Conservation (phyloP, 2,113 vertebrate genomes). For the Octodon degus region DNA sequence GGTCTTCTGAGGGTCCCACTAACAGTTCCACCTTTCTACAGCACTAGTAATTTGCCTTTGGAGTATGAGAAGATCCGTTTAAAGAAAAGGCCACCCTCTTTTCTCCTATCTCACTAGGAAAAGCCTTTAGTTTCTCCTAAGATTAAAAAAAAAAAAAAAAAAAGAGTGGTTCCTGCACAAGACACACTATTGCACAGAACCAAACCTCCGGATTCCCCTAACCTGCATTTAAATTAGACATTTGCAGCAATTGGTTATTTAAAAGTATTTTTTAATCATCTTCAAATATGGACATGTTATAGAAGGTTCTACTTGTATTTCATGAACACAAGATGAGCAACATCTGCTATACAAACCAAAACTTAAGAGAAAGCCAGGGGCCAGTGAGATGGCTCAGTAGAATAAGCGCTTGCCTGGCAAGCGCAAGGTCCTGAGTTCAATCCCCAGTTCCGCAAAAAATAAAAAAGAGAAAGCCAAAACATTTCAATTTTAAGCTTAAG, state of each 20-base stretch:
- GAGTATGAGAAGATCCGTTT: background rate
- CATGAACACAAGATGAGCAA: slow-evolving; percentile 16
- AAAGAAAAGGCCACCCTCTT: background rate
- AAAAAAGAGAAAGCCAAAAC: slow-evolving; percentile 45
- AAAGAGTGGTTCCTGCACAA: too few species aligned
- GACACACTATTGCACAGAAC: background rate
- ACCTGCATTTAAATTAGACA: slow-evolving; percentile 32
- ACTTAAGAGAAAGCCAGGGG: background rate
- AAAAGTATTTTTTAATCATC: slow-evolving; percentile 51
- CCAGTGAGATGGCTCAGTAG: too few species aligned
- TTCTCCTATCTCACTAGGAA: background rate
- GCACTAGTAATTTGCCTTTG: background rate
- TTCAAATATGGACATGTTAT: slow-evolving; percentile 13
- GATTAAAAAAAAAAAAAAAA: too few species aligned
- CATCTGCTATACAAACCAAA: slow-evolving; percentile 60
- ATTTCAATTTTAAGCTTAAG: slow-evolving; percentile 25
- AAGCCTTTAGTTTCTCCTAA: slow-evolving; percentile 3
- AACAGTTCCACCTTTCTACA: background rate
- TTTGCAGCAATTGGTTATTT: slow-evolving; percentile 48
- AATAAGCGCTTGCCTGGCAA: too few species aligned
- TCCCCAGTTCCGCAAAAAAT: too few species aligned
- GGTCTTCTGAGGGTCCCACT: background rate
- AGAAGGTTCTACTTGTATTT: slow-evolving; percentile 56
- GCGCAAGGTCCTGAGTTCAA: too few species aligned
- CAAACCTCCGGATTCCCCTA: background rate